Conservation (phyloP, 2,888 invertebrate genomes). For the Pardosa pseudoannulata region DNA sequence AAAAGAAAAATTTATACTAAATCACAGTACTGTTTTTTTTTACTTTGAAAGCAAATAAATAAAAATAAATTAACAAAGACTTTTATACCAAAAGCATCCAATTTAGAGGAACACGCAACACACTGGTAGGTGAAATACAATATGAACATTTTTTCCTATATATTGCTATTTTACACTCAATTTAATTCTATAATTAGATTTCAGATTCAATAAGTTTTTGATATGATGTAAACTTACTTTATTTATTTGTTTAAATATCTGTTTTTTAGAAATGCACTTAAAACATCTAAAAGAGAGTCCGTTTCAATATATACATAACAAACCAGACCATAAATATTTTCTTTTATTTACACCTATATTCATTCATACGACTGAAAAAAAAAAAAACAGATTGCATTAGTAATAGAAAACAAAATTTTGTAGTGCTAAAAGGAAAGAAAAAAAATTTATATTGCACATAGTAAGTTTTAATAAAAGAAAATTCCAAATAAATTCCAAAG, state of each 20-base stretch:
- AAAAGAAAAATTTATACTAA: background rate
- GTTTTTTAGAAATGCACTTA: background rate
- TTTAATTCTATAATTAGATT: slow-evolving; percentile 20
- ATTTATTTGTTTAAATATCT: slow-evolving; percentile 8
- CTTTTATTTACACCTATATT: slow-evolving; percentile 11
- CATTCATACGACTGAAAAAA: background rate
- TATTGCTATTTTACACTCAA: slow-evolving; percentile 17
- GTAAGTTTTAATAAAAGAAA: background rate
- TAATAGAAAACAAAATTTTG: background rate
- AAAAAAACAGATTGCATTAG: background rate
- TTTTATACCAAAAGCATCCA: background rate
- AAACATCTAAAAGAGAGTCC: background rate
- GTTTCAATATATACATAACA: slow-evolving; percentile 13
- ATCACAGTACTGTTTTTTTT: slow-evolving; percentile 9
- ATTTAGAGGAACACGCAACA: slow-evolving; percentile 12
- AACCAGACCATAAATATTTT: slow-evolving; percentile 6
- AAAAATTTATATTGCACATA: background rate
- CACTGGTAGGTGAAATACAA: slow-evolving; percentile 3
- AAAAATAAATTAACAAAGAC: background rate
- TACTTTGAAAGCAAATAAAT: background rate
- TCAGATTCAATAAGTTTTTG: slow-evolving; percentile 14
- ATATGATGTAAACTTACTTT: slow-evolving; percentile 8
- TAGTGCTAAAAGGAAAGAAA: background rate
- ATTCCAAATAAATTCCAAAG: background rate
- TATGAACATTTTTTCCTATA: slow-evolving; percentile 15